Conservation (phyloP, 2,797 vertebrate species). For the Pempheris klunzingeri region DNA sequence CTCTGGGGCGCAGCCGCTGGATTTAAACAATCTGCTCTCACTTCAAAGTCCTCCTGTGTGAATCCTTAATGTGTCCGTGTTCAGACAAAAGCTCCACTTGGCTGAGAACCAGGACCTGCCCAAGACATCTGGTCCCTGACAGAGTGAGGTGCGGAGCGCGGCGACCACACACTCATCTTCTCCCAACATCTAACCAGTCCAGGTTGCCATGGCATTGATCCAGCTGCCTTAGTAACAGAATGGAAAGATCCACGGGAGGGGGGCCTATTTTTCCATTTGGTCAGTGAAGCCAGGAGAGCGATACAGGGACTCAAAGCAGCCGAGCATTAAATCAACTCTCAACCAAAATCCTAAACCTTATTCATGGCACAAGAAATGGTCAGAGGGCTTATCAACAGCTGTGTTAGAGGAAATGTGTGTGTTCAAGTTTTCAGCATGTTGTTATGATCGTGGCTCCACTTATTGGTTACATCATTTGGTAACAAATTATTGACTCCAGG, state of each 20-base stretch:
- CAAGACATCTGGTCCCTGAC: slow-evolving; percentile 88
- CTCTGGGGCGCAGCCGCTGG: neutral
- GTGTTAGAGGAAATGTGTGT: neutral
- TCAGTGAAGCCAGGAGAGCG: slow-evolving; percentile 44
- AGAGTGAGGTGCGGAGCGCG: slow-evolving; percentile 41
- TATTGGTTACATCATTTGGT: slow-evolving; percentile 15
- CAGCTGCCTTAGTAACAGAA: slow-evolving; percentile 76
- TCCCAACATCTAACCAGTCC: slow-evolving; percentile 47
- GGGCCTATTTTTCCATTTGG: slow-evolving; percentile 42
- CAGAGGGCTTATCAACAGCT: slow-evolving; percentile 8
- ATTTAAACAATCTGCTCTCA: slow-evolving; percentile 19
- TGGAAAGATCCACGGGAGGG: slow-evolving; percentile 61
- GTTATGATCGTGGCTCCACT: slow-evolving; percentile 9
- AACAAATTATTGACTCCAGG: slow-evolving; percentile 21
- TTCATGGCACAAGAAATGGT: slow-evolving; percentile 51
- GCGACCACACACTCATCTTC: slow-evolving; percentile 41
- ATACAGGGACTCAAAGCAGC: slow-evolving; percentile 46
- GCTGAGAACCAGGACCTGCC: slow-evolving; percentile 94
- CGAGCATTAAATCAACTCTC: slow-evolving; percentile 50
- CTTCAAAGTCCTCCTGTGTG: slow-evolving; percentile 15
- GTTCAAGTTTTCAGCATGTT: slow-evolving; percentile 5
- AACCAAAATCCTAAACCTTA: slow-evolving; percentile 49
- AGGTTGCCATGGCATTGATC: slow-evolving; percentile 71
- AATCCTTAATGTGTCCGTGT: slow-evolving; percentile 61
- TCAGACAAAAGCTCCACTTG: slow-evolving; percentile 95